Evolutionary conservation across 2,888 invertebrate genomes (phyloP).

Genomic region (Ellobium chinense): DNA sequence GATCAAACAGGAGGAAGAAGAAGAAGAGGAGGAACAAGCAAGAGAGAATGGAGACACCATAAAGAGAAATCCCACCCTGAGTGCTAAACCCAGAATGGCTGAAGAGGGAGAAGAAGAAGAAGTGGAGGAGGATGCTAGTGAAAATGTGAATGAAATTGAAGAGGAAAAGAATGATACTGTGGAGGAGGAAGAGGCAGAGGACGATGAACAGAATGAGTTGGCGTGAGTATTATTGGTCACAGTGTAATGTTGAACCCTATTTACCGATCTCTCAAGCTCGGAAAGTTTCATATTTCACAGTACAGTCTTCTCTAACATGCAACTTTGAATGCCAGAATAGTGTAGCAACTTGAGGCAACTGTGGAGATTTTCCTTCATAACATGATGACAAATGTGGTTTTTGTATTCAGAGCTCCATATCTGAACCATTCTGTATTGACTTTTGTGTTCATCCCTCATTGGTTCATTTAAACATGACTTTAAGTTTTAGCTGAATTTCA

Average conservation of each 20-base stretch:
- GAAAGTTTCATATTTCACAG: too few species aligned
- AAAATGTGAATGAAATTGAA: not conserved
- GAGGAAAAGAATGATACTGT: constrained; percentile 16
- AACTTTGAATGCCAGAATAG: too few species aligned
- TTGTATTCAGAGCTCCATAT: too few species aligned
- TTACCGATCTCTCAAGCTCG: too few species aligned
- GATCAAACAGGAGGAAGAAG: constrained; percentile 14
- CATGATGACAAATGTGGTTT: too few species aligned
- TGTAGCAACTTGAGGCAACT: too few species aligned
- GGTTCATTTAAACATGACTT: too few species aligned
- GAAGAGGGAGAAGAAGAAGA: constrained; percentile 19
- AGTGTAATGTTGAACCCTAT: not conserved
- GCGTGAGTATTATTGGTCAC: constrained; percentile 9
- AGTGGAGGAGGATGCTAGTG: constrained; percentile 10
- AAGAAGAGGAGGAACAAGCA: constrained; percentile 5
- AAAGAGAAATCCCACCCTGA: constrained; percentile 33
- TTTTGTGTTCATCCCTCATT: too few species aligned
- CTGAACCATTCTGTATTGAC: too few species aligned
- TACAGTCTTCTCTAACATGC: too few species aligned
- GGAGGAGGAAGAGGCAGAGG: constrained; percentile 36
- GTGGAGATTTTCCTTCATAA: too few species aligned
- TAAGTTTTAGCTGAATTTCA: too few species aligned
- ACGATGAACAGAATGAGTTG: constrained; percentile 33
- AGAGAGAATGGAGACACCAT: not conserved
- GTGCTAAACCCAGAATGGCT: constrained; percentile 21